A percentile compares a stretch with the other conserved stretches of the same genome.
phyloP scores from a whole-genome alignment of 2,797 vertebrate genomes.

The Lemur catta region DNA sequence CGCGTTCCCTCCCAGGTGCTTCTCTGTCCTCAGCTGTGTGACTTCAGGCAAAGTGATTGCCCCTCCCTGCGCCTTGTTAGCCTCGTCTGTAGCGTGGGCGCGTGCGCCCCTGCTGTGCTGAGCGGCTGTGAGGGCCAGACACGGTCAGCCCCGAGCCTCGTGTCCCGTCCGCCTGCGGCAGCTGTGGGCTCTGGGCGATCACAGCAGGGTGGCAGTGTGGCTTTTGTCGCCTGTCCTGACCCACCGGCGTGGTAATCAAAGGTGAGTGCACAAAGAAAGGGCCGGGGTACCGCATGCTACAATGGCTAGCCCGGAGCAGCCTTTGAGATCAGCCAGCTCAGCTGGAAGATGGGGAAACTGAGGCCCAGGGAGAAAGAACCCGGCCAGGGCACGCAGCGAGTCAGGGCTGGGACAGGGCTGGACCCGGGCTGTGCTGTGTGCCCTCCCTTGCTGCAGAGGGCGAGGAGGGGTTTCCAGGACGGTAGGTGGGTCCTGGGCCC shows the following conservation, averaged over 20 bases:
- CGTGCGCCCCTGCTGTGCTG: fast-evolving
- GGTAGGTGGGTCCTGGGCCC: fast-evolving
- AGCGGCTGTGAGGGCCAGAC: fast-evolving
- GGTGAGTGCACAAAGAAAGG: not conserved
- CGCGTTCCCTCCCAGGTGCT: not conserved
- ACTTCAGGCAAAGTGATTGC: not conserved
- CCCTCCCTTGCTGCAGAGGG: not conserved
- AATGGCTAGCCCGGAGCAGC: not conserved
- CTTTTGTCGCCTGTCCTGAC: not conserved
- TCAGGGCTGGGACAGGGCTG: not conserved
- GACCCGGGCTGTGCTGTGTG: not conserved
- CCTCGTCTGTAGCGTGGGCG: fast-evolving
- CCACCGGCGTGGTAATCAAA: not conserved
- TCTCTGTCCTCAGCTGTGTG: not conserved
- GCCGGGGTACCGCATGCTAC: fast-evolving
- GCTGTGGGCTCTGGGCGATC: fast-evolving
- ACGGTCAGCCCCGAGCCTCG: fast-evolving
- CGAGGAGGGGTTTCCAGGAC: not conserved
- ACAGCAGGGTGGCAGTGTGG: fast-evolving
- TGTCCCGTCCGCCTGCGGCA: fast-evolving
- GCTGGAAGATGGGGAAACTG: not conserved
- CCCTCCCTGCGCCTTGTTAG: not conserved
- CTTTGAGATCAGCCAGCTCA: not conserved
- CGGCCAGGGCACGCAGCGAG: not conserved
- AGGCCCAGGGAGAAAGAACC: not conserved